phyloP scores from a whole-genome alignment of 2,113 vertebrate genomes.

The Ornithorhynchus anatinus region DNA sequence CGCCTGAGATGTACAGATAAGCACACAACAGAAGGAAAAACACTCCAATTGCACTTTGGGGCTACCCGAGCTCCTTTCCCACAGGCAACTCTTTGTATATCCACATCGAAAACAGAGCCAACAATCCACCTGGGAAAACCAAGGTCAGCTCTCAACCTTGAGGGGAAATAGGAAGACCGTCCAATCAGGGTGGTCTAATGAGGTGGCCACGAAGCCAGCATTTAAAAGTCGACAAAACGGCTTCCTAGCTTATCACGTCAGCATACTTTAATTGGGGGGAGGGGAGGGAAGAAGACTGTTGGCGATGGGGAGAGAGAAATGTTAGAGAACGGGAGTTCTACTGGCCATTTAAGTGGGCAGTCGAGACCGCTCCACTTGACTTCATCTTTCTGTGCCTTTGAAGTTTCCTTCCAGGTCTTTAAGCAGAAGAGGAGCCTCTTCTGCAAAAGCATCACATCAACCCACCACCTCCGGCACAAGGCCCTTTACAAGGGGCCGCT shows the following conservation, averaged over 20 bases:
- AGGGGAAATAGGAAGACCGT: conserved; percentile 28
- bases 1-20: conserved; percentile 45
- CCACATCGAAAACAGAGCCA: conserved; percentile 58
- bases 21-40: conserved; percentile 69
- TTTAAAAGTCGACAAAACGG: conserved; percentile 16
- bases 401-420: not conserved
- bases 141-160: conserved; percentile 60
- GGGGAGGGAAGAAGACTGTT: not conserved
- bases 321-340: too few species aligned
- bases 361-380: too few species aligned
- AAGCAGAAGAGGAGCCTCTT: not conserved
- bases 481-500: not conserved
- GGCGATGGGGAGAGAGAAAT: too few species aligned
- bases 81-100: conserved; percentile 61
- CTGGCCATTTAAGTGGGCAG: not conserved
- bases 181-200: conserved; percentile 29
- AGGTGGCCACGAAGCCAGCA: conserved; percentile 20
- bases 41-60: conserved; percentile 53
- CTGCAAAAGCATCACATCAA: not conserved
- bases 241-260: not conserved
- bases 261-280: too few species aligned
- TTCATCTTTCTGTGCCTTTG: too few species aligned
- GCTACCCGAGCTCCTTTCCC: conserved; percentile 59
- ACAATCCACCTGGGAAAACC: conserved; percentile 65
- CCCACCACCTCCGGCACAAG: not conserved